Conservation (phyloP, 2,888 invertebrate genomes). For the Drosophila fulvimacula region DNA sequence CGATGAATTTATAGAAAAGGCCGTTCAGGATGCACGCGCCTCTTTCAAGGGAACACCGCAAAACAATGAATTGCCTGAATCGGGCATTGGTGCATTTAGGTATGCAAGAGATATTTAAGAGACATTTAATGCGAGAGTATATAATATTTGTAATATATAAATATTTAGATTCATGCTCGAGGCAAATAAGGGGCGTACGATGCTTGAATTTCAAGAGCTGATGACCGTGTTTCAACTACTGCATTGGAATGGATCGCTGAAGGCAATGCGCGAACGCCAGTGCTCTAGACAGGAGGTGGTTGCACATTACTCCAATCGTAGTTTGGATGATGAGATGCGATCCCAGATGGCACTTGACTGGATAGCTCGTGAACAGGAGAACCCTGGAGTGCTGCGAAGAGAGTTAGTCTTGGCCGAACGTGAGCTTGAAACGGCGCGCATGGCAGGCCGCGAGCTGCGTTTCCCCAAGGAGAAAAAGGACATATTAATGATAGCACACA, state of each 20-base stretch:
- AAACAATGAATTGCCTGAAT: conserved; percentile 89
- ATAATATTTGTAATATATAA: not conserved
- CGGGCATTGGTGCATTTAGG: conserved; percentile 90
- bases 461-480: conserved; percentile 98
- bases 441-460: conserved; percentile 95
- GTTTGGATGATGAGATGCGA: conserved; percentile 97
- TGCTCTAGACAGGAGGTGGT: conserved; percentile 97
- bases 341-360: conserved; percentile 98
- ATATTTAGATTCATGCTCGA: conserved; percentile 89
- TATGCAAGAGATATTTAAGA: conserved; percentile 52
- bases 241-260: conserved; percentile 98
- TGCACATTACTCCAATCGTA: conserved; percentile 96
- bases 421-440: conserved; percentile 93
- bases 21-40: conserved; percentile 95
- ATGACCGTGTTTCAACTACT: conserved; percentile 99
- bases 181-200: conserved; percentile 95
- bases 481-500: conserved; percentile 94
- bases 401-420: conserved; percentile 94
- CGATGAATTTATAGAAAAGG: conserved; percentile 97
- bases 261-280: conserved; percentile 97
- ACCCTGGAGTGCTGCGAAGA: conserved; percentile 90
- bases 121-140: not conserved
- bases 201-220: conserved; percentile 97
- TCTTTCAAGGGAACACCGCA: conserved; percentile 90
- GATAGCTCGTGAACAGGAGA: conserved; percentile 93